phyloP scores from a whole-genome alignment of 2,113 vertebrate genomes.

The Taurulus bubalis region DNA sequence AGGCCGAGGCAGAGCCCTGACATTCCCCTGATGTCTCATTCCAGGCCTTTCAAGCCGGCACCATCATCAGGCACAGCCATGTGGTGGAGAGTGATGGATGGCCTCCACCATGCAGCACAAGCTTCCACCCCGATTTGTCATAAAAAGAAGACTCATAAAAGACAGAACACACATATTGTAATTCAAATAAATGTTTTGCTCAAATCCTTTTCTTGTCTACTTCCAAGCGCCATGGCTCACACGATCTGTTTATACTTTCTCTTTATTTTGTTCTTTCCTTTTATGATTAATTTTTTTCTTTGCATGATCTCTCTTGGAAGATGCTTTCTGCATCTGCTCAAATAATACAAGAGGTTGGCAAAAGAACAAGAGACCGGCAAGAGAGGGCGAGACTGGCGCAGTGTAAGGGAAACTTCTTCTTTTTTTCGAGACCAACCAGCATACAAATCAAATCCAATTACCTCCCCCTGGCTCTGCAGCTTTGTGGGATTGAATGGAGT shows the following conservation, averaged over 20 bases:
- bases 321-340: slow-evolving; percentile 69
- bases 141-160: slow-evolving; percentile 52
- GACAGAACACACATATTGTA: slow-evolving; percentile 61
- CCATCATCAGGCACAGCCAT: slow-evolving; percentile 37
- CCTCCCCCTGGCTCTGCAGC: slow-evolving; percentile 73
- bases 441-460: slow-evolving; percentile 87
- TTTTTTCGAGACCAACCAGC: slow-evolving; percentile 77
- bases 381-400: slow-evolving; percentile 51
- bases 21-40: slow-evolving; percentile 75
- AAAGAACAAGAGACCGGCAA: slow-evolving; percentile 51
- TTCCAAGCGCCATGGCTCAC: slow-evolving; percentile 46
- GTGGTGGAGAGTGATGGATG: slow-evolving; percentile 56
- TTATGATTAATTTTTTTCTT: slow-evolving; percentile 46
- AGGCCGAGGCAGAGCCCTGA: slow-evolving; percentile 52
- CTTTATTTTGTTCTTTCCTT: slow-evolving; percentile 39
- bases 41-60: slow-evolving; percentile 39
- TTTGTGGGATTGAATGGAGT: slow-evolving; percentile 83
- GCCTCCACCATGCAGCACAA: slow-evolving; percentile 31
- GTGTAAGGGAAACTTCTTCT: slow-evolving; percentile 47
- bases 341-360: slow-evolving; percentile 69
- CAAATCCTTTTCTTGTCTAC: slow-evolving; percentile 49
- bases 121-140: slow-evolving; percentile 58
- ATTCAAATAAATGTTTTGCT: slow-evolving; percentile 57
- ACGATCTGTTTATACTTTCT: slow-evolving; percentile 43
- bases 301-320: slow-evolving; percentile 50